A percentile compares a stretch with the other conserved stretches of the same genome.
Evolutionary conservation across 2,888 invertebrate species (phyloP).

Genomic region (Drosophila suboccidentalis): DNA sequence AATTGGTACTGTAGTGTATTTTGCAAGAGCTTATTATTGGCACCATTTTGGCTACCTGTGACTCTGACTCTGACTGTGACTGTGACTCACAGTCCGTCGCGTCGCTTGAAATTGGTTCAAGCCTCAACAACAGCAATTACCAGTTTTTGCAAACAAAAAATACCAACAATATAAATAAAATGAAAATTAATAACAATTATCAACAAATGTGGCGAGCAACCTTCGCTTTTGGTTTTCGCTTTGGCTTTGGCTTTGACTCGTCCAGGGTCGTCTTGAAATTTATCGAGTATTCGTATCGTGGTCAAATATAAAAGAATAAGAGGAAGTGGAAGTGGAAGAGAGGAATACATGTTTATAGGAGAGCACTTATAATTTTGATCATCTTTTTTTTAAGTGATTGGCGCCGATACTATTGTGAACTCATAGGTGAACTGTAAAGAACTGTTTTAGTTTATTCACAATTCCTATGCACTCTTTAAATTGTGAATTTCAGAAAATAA

Average conservation of each 20-base stretch:
- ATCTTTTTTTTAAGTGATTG: not conserved
- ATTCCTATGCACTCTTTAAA: not conserved
- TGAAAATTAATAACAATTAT: constrained; percentile 64
- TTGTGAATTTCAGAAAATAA: not conserved
- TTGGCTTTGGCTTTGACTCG: constrained; percentile 60
- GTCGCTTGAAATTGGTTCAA: constrained; percentile 23
- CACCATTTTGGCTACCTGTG: not conserved
- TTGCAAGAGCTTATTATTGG: constrained; percentile 7
- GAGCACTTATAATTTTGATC: not conserved
- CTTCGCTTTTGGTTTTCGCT: constrained; percentile 63
- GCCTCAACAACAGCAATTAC: constrained; percentile 6
- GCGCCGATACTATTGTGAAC: too few relatives aligned
- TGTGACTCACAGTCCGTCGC: too few relatives aligned
- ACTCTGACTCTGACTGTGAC: too few relatives aligned
- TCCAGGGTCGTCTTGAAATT: constrained; percentile 47
- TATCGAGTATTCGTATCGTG: constrained; percentile 14
- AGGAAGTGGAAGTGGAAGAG: constrained; percentile 1
- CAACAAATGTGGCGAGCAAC: constrained; percentile 51
- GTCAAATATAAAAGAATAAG: not conserved
- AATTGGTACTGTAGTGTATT: not conserved
- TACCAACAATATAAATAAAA: constrained; percentile 9
- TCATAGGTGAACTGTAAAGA: too few relatives aligned
- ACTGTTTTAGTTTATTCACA: not conserved
- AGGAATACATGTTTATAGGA: not conserved
- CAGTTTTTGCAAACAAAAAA: constrained; percentile 1